phyloP scores from a whole-genome alignment of 2,888 invertebrate species.

The Chymomyza fuscimana region DNA sequence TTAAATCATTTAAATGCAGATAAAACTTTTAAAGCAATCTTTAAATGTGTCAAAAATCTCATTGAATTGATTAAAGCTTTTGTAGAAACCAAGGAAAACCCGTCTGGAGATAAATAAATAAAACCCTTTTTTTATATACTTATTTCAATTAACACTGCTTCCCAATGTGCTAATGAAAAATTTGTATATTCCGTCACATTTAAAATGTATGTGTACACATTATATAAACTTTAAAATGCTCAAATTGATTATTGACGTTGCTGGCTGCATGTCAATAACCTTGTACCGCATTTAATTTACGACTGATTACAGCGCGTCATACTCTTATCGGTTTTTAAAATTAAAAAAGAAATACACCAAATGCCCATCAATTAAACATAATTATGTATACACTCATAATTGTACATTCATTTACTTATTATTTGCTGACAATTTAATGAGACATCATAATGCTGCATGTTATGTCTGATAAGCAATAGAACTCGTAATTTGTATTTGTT shows the following conservation, averaged over 20 bases:
- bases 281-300: slow-evolving; percentile 18
- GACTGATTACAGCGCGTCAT: not conserved
- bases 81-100: too few species aligned
- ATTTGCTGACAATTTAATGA: not conserved
- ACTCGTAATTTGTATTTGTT: not conserved
- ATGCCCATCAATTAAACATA: slow-evolving; percentile 24
- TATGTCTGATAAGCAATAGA: too few species aligned
- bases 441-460: not conserved
- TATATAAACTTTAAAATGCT: not conserved
- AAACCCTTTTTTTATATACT: not conserved
- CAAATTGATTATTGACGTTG: not conserved
- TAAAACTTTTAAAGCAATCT: too few species aligned
- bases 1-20: too few species aligned
- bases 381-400: not conserved
- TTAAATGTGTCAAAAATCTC: too few species aligned
- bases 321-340: slow-evolving; percentile 27
- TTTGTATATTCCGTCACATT: too few species aligned
- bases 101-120: not conserved
- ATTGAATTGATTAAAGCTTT: too few species aligned
- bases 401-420: not conserved
- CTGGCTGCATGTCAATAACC: slow-evolving; percentile 44
- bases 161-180: slow-evolving; percentile 41
- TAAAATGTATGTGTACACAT: not conserved
- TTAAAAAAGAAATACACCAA: slow-evolving; percentile 11
- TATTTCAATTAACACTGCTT: slow-evolving; percentile 40